Conservation (phyloP, 2,113 vertebrate species). For the Peromyscus californicus region DNA sequence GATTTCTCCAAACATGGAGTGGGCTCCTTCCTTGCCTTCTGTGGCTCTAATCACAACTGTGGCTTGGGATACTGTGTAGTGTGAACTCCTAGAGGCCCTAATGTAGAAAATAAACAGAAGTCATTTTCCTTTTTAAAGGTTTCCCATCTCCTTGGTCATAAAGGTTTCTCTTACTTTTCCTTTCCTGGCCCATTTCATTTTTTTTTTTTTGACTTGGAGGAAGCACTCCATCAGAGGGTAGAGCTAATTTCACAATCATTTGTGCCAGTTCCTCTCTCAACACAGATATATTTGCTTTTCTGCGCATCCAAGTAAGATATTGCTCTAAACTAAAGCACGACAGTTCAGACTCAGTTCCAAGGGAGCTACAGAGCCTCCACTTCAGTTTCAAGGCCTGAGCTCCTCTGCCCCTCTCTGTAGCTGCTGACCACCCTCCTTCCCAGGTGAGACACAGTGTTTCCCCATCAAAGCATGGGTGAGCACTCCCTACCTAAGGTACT, state of each 20-base stretch:
- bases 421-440: no score
- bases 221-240: not conserved
- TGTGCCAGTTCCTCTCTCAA: not conserved
- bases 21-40: not conserved
- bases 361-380: not conserved
- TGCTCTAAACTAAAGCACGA: not conserved
- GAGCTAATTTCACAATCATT: not conserved
- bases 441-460: not conserved
- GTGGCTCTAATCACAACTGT: not conserved
- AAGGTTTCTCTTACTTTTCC: not conserved
- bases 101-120: not conserved
- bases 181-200: not conserved
- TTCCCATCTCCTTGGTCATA: no score
- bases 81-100: not conserved
- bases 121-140: not conserved
- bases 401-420: not conserved
- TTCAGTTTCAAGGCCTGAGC: not conserved
- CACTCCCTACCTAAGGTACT: no score
- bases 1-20: not conserved
- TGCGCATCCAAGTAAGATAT: no score
- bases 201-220: not conserved
- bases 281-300: not conserved
- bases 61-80: not conserved
- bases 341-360: not conserved
- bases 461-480: not conserved